These are phyloP conservation scores for Trichogramma evanescens DNA, from an alignment of 2,888 invertebrate genomes.

Conservation along the genomic window DNA sequence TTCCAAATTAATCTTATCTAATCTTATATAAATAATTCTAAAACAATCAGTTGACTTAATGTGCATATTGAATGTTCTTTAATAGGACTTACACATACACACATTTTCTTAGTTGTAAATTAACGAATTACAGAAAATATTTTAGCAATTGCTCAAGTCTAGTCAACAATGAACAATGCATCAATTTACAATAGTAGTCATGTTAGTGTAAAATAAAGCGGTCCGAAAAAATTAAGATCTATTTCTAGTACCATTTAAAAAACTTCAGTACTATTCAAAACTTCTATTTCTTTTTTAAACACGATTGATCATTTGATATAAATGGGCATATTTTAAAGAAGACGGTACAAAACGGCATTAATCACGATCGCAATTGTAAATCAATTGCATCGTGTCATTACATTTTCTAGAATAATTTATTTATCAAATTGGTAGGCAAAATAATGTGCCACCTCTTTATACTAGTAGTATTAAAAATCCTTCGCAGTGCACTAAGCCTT, in stretches of 20 bases:
- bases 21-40: conserved; percentile 9
- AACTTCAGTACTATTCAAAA: too few relatives aligned
- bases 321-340: not conserved
- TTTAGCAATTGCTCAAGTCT: not conserved
- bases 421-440: conserved; percentile 12
- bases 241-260: too few relatives aligned
- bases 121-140: conserved; percentile 12
- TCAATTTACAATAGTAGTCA: not conserved
- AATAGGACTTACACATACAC: conserved; percentile 16
- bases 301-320: not conserved
- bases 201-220: conserved; percentile 3
- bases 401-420: conserved; percentile 9
- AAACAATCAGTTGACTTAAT: conserved; percentile 18
- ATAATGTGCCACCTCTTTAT: conserved; percentile 7
- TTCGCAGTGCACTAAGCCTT: conserved; percentile 14
- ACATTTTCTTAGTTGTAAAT: conserved; percentile 13
- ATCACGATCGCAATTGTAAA: conserved; percentile 13
- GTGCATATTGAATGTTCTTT: conserved; percentile 16
- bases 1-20: conserved; percentile 15
- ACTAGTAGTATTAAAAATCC: conserved; percentile 20
- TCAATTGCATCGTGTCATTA: conserved; percentile 11
- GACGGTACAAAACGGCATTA: not conserved
- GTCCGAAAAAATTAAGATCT: not conserved
- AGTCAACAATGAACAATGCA: not conserved
- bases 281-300: not conserved